Evolutionary conservation across 2,888 invertebrate genomes (phyloP), one percentile per base, ranked within the genome.

Genomic region (Agriopis marginaria): DNA sequence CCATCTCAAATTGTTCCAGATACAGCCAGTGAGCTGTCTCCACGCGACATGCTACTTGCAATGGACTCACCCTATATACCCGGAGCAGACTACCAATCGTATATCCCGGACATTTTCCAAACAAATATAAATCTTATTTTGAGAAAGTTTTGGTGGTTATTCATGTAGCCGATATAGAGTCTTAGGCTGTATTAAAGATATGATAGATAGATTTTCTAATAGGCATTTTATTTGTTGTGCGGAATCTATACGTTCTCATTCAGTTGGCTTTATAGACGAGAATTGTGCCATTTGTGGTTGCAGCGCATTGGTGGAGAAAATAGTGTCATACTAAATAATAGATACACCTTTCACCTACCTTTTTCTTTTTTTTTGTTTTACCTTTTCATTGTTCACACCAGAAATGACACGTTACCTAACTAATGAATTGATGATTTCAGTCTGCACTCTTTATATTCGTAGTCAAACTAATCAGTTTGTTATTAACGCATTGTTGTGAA

Each of bases 1-100:
- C 68, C 68, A 68, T 77, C 66, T 72, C 72, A 72, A 84, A 82
- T 81, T 77, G 77, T 82, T 84, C 61, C 61, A 51, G 11, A 51
- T 42, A 81, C 40, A 14, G 42, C n/a, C 82, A 82, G 84, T 81
- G 75, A 82, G 80, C 71, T 72, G 81, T 82, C 72, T 72, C 71
- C 68, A 17, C 42, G 55, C 55, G 55, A 66, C 62, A 66, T 14
- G 59, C 50, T 44, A 59, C 50, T 11, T 50, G 58, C 65, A 42
- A 59, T 58, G 58, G 23, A 42, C 49, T 51, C 58, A 53, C 50
- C 44, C 51, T 32, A 65, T 12, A 42, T 23, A 49, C 5, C 32
- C 32, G 32, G 32, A 59, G 23, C 11, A 11, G 14, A 39, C 14
- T 40, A 39, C 49, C 39, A 50, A 49, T 50, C 39, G 40, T 23